A percentile compares a stretch with the other conserved stretches of the same genome.
Conservation (phyloP, 2,797 vertebrate genomes). For the Picus viridis region DNA sequence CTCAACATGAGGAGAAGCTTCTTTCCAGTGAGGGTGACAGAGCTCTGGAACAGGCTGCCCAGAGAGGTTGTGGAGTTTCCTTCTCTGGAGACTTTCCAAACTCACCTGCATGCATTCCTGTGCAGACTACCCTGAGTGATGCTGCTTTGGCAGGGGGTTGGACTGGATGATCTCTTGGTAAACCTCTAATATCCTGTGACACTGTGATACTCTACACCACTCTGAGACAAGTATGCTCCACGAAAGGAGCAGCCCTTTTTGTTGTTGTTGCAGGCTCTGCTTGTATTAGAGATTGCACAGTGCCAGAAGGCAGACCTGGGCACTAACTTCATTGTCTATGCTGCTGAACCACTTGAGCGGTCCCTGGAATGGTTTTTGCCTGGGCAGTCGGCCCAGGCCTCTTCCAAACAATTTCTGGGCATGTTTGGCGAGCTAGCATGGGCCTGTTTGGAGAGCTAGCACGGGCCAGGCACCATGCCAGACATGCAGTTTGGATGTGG, state of each 20-base stretch:
- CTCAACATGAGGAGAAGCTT: no score
- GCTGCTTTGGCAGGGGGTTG: no score
- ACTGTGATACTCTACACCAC: no score
- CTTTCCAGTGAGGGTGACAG: no score
- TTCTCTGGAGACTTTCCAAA: no score
- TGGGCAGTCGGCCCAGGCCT: conserved; percentile 13
- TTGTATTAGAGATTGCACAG: neutral
- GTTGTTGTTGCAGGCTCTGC: neutral
- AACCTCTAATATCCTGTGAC: no score
- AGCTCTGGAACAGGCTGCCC: no score
- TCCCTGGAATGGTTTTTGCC: conserved; percentile 33
- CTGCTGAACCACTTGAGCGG: conserved; percentile 12
- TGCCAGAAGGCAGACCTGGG: neutral
- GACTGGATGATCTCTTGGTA: no score
- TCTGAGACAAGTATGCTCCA: neutral
- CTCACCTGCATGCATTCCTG: no score
- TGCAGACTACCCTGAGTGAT: no score
- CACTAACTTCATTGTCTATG: conserved; percentile 34
- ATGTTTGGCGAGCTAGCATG: conserved; percentile 45
- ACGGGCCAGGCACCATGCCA: conserved; percentile 50
- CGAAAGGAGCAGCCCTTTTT: neutral
- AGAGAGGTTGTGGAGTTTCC: no score
- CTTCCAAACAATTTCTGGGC: conserved; percentile 43
- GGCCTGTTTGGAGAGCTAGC: conserved; percentile 49
- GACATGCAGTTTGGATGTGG: conserved; percentile 28